Evolutionary conservation across 1,140 invertebrate genomes (phyloP).

Genomic region (Cydia strobilella): DNA sequence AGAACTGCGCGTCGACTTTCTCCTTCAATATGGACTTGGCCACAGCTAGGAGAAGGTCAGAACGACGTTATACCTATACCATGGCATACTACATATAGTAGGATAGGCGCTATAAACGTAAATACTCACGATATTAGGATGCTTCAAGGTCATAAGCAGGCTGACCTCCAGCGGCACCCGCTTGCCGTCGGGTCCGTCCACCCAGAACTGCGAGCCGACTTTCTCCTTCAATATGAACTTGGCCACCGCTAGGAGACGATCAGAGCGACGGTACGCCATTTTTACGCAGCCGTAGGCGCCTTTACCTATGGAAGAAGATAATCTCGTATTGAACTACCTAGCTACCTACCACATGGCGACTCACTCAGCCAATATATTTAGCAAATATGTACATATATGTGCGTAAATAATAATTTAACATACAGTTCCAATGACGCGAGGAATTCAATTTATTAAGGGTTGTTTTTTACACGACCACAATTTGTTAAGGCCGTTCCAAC

Average conservation of each 20-base stretch:
- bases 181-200: slow-evolving; percentile 79
- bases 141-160: slow-evolving; percentile 83
- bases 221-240: slow-evolving; percentile 88
- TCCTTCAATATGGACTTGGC: slow-evolving; percentile 88
- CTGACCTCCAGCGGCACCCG: slow-evolving; percentile 85
- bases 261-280: slow-evolving; percentile 83
- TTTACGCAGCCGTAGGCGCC: slow-evolving; percentile 89
- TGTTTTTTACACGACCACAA: no score
- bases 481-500: no score
- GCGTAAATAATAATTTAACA: no score
- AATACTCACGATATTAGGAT: slow-evolving; percentile 86
- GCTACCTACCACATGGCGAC: background rate
- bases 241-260: slow-evolving; percentile 84
- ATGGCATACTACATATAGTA: no score
- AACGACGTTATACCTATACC: no score
- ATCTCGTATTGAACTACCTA: background rate
- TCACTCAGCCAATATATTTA: no score
- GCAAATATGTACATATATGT: no score
- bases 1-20: slow-evolving; percentile 86
- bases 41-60: slow-evolving; percentile 84
- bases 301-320: slow-evolving; percentile 70
- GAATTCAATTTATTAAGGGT: no score
- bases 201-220: slow-evolving; percentile 86
- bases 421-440: no score
- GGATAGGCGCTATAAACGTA: no score